Evolutionary conservation across 2,797 vertebrate species (phyloP), one percentile per base, ranked within the genome.

Genomic region (Odontamblyopus lacepedii): DNA sequence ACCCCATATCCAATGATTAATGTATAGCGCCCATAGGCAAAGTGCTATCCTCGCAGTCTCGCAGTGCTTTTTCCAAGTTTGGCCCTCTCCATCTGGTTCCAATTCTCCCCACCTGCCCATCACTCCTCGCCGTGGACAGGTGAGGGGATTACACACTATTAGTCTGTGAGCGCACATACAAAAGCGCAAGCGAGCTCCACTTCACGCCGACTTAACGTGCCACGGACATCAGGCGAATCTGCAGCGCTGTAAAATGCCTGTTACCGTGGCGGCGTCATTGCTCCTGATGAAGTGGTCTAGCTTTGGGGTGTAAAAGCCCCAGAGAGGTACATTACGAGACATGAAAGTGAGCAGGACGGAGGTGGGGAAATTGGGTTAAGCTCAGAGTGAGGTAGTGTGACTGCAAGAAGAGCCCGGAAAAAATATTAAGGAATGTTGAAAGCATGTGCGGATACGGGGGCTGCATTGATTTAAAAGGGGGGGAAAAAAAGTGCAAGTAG

Each of bases 91-190:
- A 90, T 88, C 88, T 88, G 90, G 78, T 84, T 85, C 74, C 76
- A 63, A 82, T 91, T 92, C 78, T 82, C 84, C 72, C 83, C 89
- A 89, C 88, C 86, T 92, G 89, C 86, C 88, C 83, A 85, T 89
- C 87, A 84, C 80, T 89, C 81, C 83, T 81, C 83, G 80, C 77
- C 76, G 61, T 78, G 73, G 86, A 86, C 87, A 91, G 91, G 87
- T 91, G 87, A 89, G 85, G 78, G 78, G 79, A 87, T 89, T 89
- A 89, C 88, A 91, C 71, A 86, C 85, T 2, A 7, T 9, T 38
- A 9, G 35, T 8, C 35, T 1, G 35, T 8, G 32, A 3, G 35
- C 76, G 70, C 84, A 78, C 82, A 60, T 67, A 60, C 69, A 26
- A 71, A 29, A 75, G 15, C 29, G 55, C 19, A 15, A 74, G 74